These are phyloP conservation scores for Augochlorella aurata DNA, from an alignment of 2,888 invertebrate species.

Conservation along the genomic window DNA sequence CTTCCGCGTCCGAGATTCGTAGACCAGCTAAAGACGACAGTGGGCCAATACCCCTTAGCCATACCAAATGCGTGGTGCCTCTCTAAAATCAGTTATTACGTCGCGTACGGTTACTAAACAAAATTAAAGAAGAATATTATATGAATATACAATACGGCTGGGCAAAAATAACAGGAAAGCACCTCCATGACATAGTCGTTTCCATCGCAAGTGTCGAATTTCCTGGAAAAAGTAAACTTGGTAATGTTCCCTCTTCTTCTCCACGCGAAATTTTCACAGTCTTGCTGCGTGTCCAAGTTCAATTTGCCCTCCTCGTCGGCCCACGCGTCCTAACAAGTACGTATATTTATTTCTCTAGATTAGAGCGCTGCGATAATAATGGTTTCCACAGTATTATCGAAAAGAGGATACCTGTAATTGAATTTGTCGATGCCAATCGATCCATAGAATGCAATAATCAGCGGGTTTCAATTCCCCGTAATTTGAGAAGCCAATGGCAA, in stretches of 20 bases:
- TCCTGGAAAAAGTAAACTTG: conserved; percentile 89
- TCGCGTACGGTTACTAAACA: background rate
- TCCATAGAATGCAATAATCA: conserved; percentile 92
- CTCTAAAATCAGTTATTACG: conserved; percentile 84
- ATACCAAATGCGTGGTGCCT: conserved; percentile 94
- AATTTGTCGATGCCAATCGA: conserved; percentile 86
- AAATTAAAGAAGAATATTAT: background rate
- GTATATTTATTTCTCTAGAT: no score
- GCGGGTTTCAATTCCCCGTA: conserved; percentile 88
- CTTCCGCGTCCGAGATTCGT: conserved; percentile 84
- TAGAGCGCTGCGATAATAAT: no score
- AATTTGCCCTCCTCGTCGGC: conserved; percentile 87
- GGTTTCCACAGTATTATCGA: no score
- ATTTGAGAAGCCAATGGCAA: conserved; percentile 93
- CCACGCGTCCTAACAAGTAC: conserved; percentile 86
- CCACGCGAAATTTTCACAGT: conserved; percentile 86
- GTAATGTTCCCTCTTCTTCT: conserved; percentile 84
- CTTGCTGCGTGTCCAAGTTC: conserved; percentile 87
- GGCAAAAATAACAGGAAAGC: background rate
- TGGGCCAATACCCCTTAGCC: conserved; percentile 91
- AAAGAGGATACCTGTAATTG: conserved; percentile 83
- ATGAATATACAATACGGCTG: background rate
- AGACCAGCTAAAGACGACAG: conserved; percentile 87
- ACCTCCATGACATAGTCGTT: conserved; percentile 90
- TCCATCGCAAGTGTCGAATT: conserved; percentile 93